Base-by-base conservation (phyloP, 2,797 vertebrate species). In the Nothura maculosa region DNA sequence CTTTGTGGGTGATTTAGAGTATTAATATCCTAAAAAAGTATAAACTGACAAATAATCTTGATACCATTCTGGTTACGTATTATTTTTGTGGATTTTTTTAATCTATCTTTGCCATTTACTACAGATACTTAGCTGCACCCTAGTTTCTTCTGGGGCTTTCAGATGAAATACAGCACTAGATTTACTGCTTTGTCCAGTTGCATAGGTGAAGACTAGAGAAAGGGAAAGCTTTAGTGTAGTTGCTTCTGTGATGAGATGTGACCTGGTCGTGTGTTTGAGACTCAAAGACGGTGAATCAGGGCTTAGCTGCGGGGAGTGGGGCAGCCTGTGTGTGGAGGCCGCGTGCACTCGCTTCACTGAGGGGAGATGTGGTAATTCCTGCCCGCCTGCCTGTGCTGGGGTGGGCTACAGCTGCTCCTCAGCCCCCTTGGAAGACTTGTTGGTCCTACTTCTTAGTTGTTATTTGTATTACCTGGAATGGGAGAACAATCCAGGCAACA, bases 261-360 rank as follows among this genome's bases (percentile, higher is more conserved):
- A 28, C 14, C 8, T 2, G 8, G 2, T 27, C 1, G 4, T 5
- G 5, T 24, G 18, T 40, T 84, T 54, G 28, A 69, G 61, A 32
- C 1, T 3, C 6, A 68, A 76, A 43, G 3, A 4, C 40, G 24
- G n/a, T 40, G 42, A 77, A 50, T 18, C 27, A 6, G 20, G 67
- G 45, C 34, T 64, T 47, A 25, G 25, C 72, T 63, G 60, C 4
- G 12, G 47, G 24, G 47, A 15, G 14, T 18, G n/a, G 21, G 3
- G 11, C n/a, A 8, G 30, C 0, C 0, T 10, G 1, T 0, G 2
- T 20, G 6, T 13, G 7, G n/a, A 55, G 85, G 58, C 58, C 0
- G 0, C 6, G 28, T 19, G 3, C 2, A 25, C 72, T 2, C 0
- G 25, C 7, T 17, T 73, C 3, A 9, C 3, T 72, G 30, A 16